phyloP scores from a whole-genome alignment of 2,113 vertebrate species.

The Tachycineta bicolor region DNA sequence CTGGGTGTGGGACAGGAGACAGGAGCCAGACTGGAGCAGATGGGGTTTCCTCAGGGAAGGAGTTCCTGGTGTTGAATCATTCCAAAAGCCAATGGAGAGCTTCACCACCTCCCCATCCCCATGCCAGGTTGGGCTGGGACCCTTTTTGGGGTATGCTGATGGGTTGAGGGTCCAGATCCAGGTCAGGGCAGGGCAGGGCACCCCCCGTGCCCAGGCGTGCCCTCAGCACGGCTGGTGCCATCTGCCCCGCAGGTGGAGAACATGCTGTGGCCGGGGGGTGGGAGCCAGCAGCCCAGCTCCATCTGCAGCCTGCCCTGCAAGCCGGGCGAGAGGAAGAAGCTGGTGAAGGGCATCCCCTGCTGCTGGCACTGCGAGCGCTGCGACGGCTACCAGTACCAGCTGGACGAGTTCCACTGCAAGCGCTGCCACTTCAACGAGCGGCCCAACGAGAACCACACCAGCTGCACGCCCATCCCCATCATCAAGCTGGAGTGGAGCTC shows the following conservation, averaged over 20 bases:
- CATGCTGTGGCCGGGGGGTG: constrained; percentile 88
- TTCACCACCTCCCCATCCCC: not conserved
- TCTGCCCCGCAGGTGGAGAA: constrained; percentile 78
- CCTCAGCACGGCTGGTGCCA: not conserved
- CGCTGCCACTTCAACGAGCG: constrained; percentile 91
- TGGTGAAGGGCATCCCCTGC: constrained; percentile 93
- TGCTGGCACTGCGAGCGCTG: constrained; percentile 97
- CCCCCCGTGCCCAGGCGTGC: accelerated
- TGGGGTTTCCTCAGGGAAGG: not conserved
- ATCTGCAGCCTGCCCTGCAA: constrained; percentile 94
- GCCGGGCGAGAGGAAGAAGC: constrained; percentile 90
- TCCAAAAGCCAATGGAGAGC: not conserved
- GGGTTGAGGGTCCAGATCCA: accelerated
- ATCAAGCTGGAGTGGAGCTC: constrained; percentile 95
- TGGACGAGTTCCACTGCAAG: constrained; percentile 92
- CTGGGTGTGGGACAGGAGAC: accelerated
- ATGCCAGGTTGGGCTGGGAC: not conserved
- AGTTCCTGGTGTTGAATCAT: not conserved
- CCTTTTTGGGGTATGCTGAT: not conserved
- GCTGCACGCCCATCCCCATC: constrained; percentile 90
- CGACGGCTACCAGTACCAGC: constrained; percentile 94
- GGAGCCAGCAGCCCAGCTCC: constrained; percentile 84
- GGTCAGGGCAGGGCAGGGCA: not conserved
- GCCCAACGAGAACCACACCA: constrained; percentile 92
- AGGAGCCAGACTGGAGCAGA: not conserved